Conservation (phyloP, 2,113 vertebrate genomes). For the Perca schrenkii region DNA sequence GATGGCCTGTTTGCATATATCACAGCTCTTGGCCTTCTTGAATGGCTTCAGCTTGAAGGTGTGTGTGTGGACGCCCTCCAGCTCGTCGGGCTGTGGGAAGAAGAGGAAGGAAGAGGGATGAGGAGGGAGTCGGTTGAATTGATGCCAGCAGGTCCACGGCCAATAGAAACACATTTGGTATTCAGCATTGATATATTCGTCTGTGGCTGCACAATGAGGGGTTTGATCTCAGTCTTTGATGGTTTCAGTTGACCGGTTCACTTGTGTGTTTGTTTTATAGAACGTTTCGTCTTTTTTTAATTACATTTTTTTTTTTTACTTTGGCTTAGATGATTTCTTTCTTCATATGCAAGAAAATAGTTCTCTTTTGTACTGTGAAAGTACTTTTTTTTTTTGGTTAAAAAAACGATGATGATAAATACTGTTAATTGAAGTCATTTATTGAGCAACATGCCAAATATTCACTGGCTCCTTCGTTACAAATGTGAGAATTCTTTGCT, state of each 20-base stretch:
- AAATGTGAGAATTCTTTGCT: not conserved
- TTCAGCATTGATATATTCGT: conserved; percentile 24
- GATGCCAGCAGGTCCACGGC: conserved; percentile 22
- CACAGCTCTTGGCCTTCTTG: conserved; percentile 95
- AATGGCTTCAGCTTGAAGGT: conserved; percentile 94
- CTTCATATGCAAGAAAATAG: not conserved
- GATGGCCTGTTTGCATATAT: conserved; percentile 95
- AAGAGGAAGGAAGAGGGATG: conserved; percentile 31
- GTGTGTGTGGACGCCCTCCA: conserved; percentile 92
- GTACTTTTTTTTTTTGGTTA: not conserved
- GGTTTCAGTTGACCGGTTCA: not conserved
- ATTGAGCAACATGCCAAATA: not conserved
- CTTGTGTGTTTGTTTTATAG: not conserved
- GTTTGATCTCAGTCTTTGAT: conserved; percentile 32
- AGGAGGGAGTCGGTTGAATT: not conserved
- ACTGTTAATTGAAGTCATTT: not conserved
- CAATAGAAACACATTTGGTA: conserved; percentile 46
- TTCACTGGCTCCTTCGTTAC: not conserved
- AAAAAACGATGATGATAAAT: not conserved
- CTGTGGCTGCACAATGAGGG: not conserved
- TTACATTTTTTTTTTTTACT: not conserved
- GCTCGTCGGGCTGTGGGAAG: conserved; percentile 89
- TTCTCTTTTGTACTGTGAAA: no score
- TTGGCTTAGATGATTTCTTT: not conserved
- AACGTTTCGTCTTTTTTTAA: not conserved